Percentiles rank a stretch among this genome's conserved stretches.
Evolutionary conservation across 1,140 invertebrate genomes (phyloP).

Genomic region (Saxidomus purpurata): DNA sequence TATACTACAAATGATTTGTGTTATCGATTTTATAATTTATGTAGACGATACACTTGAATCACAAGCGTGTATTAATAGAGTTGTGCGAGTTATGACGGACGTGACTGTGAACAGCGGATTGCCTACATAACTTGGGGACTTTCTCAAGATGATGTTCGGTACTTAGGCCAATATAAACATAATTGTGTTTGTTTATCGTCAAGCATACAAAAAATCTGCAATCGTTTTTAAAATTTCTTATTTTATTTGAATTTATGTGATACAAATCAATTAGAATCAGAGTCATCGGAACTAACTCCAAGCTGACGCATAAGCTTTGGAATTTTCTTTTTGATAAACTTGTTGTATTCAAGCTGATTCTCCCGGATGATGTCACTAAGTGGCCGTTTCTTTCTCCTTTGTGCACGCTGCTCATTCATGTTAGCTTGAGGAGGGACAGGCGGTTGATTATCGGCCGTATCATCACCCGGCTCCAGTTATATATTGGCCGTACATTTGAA

Average conservation of each 20-base stretch:
- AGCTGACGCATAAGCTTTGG: background rate
- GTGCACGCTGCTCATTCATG: too few species aligned
- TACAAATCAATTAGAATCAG: background rate
- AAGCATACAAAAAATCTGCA: background rate
- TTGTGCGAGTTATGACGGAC: background rate
- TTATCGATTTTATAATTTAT: too few species aligned
- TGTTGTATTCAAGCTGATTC: background rate
- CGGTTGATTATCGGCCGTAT: too few species aligned
- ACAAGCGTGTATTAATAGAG: background rate
- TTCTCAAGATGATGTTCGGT: background rate
- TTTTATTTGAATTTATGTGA: background rate
- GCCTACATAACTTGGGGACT: background rate
- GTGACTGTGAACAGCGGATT: background rate
- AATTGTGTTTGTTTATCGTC: background rate
- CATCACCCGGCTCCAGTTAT: background rate
- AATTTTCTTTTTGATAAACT: background rate
- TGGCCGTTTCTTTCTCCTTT: too few species aligned
- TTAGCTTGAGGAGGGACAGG: too few species aligned
- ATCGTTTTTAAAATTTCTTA: background rate
- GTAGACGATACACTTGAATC: too few species aligned
- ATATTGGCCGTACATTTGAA: background rate
- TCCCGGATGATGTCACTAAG: too few species aligned
- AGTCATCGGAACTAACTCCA: conserved; percentile 2
- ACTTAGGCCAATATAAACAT: background rate
- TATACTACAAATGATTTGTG: too few species aligned